Evolutionary conservation across 2,113 vertebrate species (phyloP).

Genomic region (Gila orcuttii): DNA sequence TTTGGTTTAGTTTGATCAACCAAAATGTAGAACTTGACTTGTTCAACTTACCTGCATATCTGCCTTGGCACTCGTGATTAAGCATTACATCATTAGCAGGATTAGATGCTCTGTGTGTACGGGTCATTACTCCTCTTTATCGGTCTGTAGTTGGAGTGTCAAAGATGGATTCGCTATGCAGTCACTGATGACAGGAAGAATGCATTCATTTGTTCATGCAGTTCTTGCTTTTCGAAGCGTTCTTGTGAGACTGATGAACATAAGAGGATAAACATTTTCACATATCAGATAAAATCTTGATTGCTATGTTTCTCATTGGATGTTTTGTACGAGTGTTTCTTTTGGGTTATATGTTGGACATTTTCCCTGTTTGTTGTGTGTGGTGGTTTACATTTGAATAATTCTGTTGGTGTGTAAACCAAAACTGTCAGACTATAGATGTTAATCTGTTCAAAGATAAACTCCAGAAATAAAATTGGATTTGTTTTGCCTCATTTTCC

Average conservation of each 20-base stretch:
- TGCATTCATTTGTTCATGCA: background rate
- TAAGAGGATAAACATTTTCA: background rate
- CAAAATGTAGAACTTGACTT: background rate
- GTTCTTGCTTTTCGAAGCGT: background rate
- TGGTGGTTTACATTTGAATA: background rate
- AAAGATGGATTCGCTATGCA: background rate
- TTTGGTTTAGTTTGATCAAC: background rate
- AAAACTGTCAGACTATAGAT: constrained; percentile 2
- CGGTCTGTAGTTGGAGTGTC: background rate
- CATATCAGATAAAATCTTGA: background rate
- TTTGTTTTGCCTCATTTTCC: constrained; percentile 18
- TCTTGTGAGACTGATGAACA: background rate
- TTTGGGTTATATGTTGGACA: background rate
- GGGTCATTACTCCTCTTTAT: constrained; percentile 10
- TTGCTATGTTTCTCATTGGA: background rate
- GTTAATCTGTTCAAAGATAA: constrained; percentile 1
- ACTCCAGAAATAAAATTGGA: background rate
- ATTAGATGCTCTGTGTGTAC: background rate
- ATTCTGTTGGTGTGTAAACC: background rate
- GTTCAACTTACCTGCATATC: background rate
- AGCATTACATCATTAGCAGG: constrained; percentile 13
- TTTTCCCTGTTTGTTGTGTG: background rate
- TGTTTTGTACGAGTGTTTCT: background rate
- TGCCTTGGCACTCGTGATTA: background rate
- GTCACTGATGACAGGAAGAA: background rate